phyloP scores from a whole-genome alignment of 2,113 vertebrate species.

The Leptodactylus fuscus region DNA sequence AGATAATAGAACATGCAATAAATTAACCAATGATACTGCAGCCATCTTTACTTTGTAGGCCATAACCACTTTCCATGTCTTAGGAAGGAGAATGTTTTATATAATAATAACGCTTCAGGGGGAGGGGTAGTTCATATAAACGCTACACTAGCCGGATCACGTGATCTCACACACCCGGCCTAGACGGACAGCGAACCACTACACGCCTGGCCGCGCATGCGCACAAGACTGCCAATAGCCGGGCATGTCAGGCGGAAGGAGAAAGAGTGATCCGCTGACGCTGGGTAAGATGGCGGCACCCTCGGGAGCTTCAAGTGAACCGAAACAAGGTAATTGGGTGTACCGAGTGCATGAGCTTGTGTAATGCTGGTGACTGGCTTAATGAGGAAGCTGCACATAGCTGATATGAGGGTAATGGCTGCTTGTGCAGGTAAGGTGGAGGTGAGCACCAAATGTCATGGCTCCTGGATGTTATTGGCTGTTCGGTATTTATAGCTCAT shows the following conservation, averaged over 20 bases:
- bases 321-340: slow-evolving; percentile 10
- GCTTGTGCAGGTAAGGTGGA: neutral
- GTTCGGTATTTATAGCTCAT: neutral
- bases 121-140: too few relatives aligned
- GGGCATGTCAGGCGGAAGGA: neutral
- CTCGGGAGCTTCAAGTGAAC: slow-evolving; percentile 5
- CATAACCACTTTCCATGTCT: too few relatives aligned
- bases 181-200: neutral
- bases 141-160: too few relatives aligned
- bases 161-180: neutral
- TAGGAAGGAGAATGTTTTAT: too few relatives aligned
- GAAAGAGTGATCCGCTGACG: neutral
- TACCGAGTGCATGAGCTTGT: neutral
- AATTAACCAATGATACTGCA: too few relatives aligned
- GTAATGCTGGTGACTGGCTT: neutral
- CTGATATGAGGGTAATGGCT: neutral
- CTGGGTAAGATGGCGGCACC: slow-evolving; percentile 34
- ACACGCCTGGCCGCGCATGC: neutral
- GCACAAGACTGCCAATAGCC: neutral
- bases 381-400: too few relatives aligned
- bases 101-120: too few relatives aligned
- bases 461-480: too few relatives aligned
- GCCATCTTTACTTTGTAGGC: too few relatives aligned
- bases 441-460: neutral
- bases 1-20: too few relatives aligned